Percentiles rank a stretch among this genome's conserved stretches.
These are phyloP conservation scores for Yponomeuta cagnagella DNA, from an alignment of 2,888 invertebrate species.

Conservation along the genomic window DNA sequence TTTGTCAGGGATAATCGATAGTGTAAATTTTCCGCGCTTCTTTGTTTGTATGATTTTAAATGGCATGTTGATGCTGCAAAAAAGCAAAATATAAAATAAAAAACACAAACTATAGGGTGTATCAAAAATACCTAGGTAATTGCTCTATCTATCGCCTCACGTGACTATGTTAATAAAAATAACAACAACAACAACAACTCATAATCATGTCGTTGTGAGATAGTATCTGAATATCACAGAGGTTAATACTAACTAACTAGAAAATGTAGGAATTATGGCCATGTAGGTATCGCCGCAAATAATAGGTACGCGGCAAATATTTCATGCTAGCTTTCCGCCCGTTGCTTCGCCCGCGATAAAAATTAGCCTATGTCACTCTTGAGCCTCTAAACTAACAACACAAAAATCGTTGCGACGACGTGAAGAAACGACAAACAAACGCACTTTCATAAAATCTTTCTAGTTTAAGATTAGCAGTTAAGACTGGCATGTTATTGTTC, in stretches of 20 bases:
- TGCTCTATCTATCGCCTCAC: constrained; percentile 12
- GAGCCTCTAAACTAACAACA: constrained; percentile 1
- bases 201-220: constrained; percentile 6
- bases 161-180: constrained; percentile 13
- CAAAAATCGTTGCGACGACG: constrained; percentile 4
- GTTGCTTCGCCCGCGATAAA: not conserved
- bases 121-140: constrained; percentile 9
- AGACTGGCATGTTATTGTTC: no score
- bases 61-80: constrained; percentile 20
- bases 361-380: constrained; percentile 3
- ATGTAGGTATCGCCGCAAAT: constrained; percentile 6
- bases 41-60: constrained; percentile 19
- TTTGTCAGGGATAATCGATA: constrained; percentile 20
- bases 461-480: no score
- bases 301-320: not conserved
- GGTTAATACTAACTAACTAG: no score
- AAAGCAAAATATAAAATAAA: constrained; percentile 15
- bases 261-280: constrained; percentile 3
- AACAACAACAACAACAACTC: constrained; percentile 1
- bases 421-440: constrained; percentile 4
- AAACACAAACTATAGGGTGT: constrained; percentile 6
- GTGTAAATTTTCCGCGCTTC: constrained; percentile 19
- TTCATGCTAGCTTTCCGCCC: constrained; percentile 1
- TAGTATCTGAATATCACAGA: constrained; percentile 1
- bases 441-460: not conserved